Percentiles rank a stretch among this genome's conserved stretches.
Evolutionary conservation across 2,797 vertebrate species (phyloP).

Genomic region (Bucorvus abyssinicus): DNA sequence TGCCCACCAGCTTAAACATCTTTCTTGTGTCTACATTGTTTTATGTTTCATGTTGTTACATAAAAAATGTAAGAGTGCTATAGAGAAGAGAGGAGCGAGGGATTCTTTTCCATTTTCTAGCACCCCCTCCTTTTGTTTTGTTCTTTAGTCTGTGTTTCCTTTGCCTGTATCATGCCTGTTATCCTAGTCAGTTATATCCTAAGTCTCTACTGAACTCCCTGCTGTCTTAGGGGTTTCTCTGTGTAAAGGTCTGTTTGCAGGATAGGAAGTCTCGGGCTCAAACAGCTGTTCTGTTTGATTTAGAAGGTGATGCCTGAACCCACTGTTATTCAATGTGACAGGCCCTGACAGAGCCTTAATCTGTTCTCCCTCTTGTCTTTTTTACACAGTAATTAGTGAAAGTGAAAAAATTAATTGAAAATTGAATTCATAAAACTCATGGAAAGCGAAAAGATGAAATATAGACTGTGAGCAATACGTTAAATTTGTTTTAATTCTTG

Average conservation of each 20-base stretch:
- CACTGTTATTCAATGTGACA: constrained; percentile 2
- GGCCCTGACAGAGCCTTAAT: constrained; percentile 1
- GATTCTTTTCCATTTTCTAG: not conserved
- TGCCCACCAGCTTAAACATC: not conserved
- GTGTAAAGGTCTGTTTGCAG: not conserved
- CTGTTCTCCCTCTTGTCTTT: not conserved
- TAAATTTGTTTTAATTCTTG: not conserved
- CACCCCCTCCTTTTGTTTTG: not conserved
- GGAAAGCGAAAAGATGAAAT: not conserved
- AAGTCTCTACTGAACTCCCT: not conserved
- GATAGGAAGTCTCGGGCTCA: not conserved
- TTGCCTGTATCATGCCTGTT: not conserved
- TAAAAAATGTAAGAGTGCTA: not conserved
- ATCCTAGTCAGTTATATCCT: not conserved
- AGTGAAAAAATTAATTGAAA: constrained; percentile 13
- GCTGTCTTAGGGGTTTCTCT: not conserved
- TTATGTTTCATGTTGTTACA: not conserved
- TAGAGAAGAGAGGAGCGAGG: not conserved
- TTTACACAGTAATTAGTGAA: not conserved
- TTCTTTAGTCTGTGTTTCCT: not conserved
- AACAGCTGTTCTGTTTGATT: not conserved
- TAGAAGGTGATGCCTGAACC: not conserved
- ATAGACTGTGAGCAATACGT: not conserved
- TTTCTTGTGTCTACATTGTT: not conserved
- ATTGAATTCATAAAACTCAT: not conserved